Base-by-base conservation (phyloP, 1,140 invertebrate genomes). In the Procambarus virginalis region DNA sequence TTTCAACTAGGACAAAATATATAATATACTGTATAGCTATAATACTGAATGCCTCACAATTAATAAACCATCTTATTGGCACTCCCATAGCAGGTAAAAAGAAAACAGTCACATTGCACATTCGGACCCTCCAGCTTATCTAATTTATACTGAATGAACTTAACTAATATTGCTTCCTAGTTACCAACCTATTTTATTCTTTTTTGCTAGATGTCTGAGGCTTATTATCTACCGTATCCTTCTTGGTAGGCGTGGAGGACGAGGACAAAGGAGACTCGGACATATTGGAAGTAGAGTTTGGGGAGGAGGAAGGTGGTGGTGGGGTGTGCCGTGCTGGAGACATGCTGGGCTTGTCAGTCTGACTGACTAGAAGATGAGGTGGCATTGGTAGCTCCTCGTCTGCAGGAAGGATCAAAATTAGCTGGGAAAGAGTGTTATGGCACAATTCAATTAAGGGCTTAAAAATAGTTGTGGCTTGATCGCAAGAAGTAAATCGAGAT, bases 371-470 rank as follows among this genome's bases (percentile, higher is more conserved):
- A 22, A 90, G 49, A 48, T 90, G 89, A 3, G 89, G 83, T 75
- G 89, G 89, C 89, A 90, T 90, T 17, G 89, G 89, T 51, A 90
- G 70, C 76, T 90, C 89, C 34, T 90, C 89, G 81, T 90, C 89
- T 90, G 89, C 55, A 34, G 22, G 75, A 12, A 68, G 45, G 48
- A 55, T 17, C 55, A 76, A 4, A 55, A 48, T 51, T 22, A 73
- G 64, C 45, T 20, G 46, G 8, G 6, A 8, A 34, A 6, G 1
- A 60, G 58, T 14, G 14, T 64, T 64, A 20, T 64, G 17, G 14
- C 60, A 64, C 0, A 55, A 55, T 8, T 5, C 5, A 10, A 55
- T 55, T 55, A 55, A 55, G 10, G 51, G 51, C 34, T 34, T 34
- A 34, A 34, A 34, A 34, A 34, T 34, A 34, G 34, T 34, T 34